A percentile compares a stretch with the other conserved stretches of the same genome.
phyloP scores from a whole-genome alignment of 2,797 vertebrate species.

The Melanotaenia boesemani region DNA sequence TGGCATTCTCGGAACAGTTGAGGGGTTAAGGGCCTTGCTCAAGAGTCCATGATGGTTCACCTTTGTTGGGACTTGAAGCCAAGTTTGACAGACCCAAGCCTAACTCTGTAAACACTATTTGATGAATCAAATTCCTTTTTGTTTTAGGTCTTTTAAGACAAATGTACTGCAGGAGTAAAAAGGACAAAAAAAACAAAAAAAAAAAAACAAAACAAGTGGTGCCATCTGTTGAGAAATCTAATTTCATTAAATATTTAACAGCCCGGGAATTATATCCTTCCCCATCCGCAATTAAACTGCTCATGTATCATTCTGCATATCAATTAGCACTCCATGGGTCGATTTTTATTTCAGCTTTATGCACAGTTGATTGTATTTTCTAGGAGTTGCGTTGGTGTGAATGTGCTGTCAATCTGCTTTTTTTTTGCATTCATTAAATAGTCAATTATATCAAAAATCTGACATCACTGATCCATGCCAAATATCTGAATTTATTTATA shows the following conservation, averaged over 20 bases:
- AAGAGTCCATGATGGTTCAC: too few relatives aligned
- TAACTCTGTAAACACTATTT: too few relatives aligned
- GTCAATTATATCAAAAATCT: conserved; percentile 26
- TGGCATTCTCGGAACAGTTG: too few relatives aligned
- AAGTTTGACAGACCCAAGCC: too few relatives aligned
- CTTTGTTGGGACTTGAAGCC: too few relatives aligned
- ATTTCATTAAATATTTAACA: conserved; percentile 66
- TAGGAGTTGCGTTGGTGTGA: conserved; percentile 28
- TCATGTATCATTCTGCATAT: conserved; percentile 47
- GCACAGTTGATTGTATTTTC: conserved; percentile 44
- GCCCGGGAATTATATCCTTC: conserved; percentile 46
- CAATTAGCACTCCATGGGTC: conserved; percentile 56
- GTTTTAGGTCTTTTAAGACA: background rate
- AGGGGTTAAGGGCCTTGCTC: too few relatives aligned
- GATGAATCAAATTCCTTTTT: background rate
- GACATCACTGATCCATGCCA: conserved; percentile 30
- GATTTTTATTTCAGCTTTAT: conserved; percentile 43
- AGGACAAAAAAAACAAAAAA: background rate
- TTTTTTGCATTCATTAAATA: conserved; percentile 16
- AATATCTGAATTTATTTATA: conserved; percentile 34
- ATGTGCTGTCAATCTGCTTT: conserved; percentile 75
- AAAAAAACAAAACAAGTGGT: conserved; percentile 22
- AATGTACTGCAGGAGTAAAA: conserved; percentile 30
- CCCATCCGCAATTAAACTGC: conserved; percentile 58
- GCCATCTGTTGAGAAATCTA: conserved; percentile 56